These are phyloP conservation scores for Antitype chi DNA, from an alignment of 2,888 invertebrate species.

Conservation along the genomic window DNA sequence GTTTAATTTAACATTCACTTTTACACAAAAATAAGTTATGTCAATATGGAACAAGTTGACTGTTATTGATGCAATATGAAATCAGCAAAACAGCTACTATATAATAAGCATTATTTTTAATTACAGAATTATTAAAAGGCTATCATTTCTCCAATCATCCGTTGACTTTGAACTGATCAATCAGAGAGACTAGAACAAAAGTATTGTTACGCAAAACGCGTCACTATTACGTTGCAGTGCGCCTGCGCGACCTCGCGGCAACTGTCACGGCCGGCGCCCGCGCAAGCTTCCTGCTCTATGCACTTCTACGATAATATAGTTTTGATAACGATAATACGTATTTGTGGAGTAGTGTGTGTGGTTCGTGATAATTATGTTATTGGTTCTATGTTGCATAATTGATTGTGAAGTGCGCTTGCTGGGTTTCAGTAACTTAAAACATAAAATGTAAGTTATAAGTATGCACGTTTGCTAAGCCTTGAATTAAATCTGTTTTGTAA, in stretches of 20 bases:
- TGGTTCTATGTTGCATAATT: conserved; percentile 61
- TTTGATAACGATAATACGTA: conserved; percentile 68
- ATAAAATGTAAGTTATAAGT: neutral
- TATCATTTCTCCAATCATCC: conserved; percentile 22
- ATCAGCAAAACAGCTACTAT: neutral
- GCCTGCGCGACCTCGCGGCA: conserved; percentile 56
- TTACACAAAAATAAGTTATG: neutral
- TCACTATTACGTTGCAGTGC: conserved; percentile 72
- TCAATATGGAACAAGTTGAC: neutral
- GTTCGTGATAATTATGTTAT: conserved; percentile 53
- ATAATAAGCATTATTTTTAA: neutral
- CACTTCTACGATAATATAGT: conserved; percentile 71
- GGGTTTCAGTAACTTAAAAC: conserved; percentile 30
- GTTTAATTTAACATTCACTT: conserved; percentile 27
- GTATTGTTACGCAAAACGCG: conserved; percentile 73
- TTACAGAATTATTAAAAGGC: neutral
- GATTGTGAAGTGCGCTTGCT: conserved; percentile 48
- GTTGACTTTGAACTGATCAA: conserved; percentile 32
- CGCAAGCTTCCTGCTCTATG: conserved; percentile 74
- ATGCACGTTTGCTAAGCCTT: neutral
- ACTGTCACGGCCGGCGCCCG: conserved; percentile 63
- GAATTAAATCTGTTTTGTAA: neutral
- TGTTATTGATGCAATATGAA: conserved; percentile 7
- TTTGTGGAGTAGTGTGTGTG: conserved; percentile 57
- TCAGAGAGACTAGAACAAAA: conserved; percentile 55